phyloP scores from a whole-genome alignment of 2,888 invertebrate genomes.

The Cryptocephalus primarius region DNA sequence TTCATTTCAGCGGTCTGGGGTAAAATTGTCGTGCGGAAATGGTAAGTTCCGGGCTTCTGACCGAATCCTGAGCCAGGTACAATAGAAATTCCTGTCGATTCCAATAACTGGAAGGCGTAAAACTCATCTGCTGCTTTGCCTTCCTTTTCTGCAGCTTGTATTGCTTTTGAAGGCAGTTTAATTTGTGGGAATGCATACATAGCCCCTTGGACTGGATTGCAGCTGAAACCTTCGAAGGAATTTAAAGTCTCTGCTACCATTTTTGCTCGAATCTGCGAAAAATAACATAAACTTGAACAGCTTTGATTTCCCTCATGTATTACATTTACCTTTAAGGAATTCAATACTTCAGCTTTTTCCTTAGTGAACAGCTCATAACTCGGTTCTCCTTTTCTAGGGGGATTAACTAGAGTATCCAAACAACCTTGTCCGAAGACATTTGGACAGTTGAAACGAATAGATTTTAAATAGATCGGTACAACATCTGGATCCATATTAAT shows the following conservation, averaged over 20 bases:
- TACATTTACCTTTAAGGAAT: conserved; percentile 50
- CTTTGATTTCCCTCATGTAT: not conserved
- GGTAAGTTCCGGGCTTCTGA: conserved; percentile 85
- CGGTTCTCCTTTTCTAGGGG: conserved; percentile 75
- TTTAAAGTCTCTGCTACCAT: conserved; percentile 85
- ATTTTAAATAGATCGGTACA: conserved; percentile 73
- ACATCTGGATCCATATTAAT: conserved; percentile 76
- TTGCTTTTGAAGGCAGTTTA: conserved; percentile 69
- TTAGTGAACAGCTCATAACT: conserved; percentile 67
- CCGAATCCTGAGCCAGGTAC: conserved; percentile 95
- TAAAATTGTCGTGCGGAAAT: conserved; percentile 85
- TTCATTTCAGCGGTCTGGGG: conserved; percentile 75
- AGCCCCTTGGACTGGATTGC: conserved; percentile 82
- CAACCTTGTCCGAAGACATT: conserved; percentile 85
- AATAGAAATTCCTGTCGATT: conserved; percentile 83
- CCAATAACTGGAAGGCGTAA: conserved; percentile 87
- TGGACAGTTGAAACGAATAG: conserved; percentile 89
- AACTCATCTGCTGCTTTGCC: conserved; percentile 76
- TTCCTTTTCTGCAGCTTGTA: conserved; percentile 67
- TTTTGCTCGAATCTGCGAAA: conserved; percentile 49
- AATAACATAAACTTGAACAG: not conserved
- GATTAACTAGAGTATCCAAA: conserved; percentile 84
- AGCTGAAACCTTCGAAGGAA: conserved; percentile 76
- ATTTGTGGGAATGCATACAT: conserved; percentile 93
- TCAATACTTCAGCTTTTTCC: conserved; percentile 65